Percentiles rank a stretch among this genome's conserved stretches.
Conservation (phyloP, 2,113 vertebrate genomes). For the Delphinus delphis region DNA sequence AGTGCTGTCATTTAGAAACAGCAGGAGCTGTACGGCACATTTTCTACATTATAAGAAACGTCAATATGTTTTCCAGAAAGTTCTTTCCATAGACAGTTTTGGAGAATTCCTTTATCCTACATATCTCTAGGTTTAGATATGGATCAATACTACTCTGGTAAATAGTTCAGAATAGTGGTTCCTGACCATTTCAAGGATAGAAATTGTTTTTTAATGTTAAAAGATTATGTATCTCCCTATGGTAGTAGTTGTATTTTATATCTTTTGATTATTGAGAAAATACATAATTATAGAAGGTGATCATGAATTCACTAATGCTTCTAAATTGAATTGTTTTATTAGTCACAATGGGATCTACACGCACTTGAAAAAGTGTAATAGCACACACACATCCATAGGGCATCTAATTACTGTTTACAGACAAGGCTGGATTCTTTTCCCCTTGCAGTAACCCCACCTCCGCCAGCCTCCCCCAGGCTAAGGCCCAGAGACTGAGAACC, state of each 20-base stretch:
- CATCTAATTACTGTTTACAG: fast-evolving
- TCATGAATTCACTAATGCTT: not conserved
- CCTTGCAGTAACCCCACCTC: not conserved
- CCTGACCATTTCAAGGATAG: not conserved
- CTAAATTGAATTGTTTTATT: not conserved
- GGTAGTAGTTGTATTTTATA: not conserved
- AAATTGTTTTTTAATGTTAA: not conserved
- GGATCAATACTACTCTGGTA: not conserved
- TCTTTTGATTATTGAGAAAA: slow-evolving; percentile 14
- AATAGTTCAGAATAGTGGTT: not conserved
- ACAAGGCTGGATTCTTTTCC: not conserved
- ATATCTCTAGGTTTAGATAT: not conserved
- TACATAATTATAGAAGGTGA: not conserved
- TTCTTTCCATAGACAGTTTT: not conserved
- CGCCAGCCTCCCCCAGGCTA: not conserved
- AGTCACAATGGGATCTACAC: not conserved
- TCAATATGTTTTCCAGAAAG: slow-evolving; percentile 5
- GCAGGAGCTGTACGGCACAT: fast-evolving
- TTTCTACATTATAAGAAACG: not conserved
- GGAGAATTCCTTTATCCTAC: not conserved
- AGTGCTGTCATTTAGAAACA: not conserved
- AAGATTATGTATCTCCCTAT: not conserved
- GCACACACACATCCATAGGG: too few species aligned
- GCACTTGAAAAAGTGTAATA: not conserved
- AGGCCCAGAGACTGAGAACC: not conserved